These are phyloP conservation scores for Istiophorus platypterus DNA, from an alignment of 2,113 vertebrate species.

Conservation along the genomic window DNA sequence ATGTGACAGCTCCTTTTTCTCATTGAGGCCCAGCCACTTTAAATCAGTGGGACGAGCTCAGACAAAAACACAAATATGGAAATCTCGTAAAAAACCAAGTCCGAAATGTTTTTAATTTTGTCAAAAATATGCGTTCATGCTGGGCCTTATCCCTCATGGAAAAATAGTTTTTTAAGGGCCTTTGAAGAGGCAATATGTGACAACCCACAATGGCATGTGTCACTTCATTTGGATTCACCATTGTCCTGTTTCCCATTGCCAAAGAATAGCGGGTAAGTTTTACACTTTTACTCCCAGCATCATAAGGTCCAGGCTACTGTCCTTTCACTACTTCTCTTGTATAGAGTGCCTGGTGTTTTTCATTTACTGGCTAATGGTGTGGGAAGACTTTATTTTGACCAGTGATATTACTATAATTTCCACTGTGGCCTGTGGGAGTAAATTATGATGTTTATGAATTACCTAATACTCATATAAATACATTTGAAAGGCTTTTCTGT, in stretches of 20 bases:
- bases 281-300: neutral
- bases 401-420: conserved; percentile 24
- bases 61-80: conserved; percentile 14
- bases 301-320: neutral
- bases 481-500: conserved; percentile 26
- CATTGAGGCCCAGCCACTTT: neutral
- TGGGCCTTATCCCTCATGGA: neutral
- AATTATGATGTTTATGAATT: conserved; percentile 44
- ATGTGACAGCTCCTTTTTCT: neutral
- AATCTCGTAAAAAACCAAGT: neutral
- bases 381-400: conserved; percentile 19
- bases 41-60: neutral
- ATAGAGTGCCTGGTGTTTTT: neutral
- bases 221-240: neutral
- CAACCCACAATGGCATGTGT: neutral
- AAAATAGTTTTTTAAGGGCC: neutral
- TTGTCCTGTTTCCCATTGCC: neutral
- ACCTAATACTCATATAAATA: conserved; percentile 8
- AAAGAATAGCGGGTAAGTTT: neutral
- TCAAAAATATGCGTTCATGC: neutral
- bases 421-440: conserved; percentile 16
- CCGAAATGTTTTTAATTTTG: neutral
- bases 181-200: neutral
- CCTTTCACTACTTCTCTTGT: neutral
- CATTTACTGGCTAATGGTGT: conserved; percentile 5